Evolutionary conservation across 2,113 vertebrate species (phyloP), one percentile per base, ranked within the genome.

Genomic region (Hippocampus zosterae): DNA sequence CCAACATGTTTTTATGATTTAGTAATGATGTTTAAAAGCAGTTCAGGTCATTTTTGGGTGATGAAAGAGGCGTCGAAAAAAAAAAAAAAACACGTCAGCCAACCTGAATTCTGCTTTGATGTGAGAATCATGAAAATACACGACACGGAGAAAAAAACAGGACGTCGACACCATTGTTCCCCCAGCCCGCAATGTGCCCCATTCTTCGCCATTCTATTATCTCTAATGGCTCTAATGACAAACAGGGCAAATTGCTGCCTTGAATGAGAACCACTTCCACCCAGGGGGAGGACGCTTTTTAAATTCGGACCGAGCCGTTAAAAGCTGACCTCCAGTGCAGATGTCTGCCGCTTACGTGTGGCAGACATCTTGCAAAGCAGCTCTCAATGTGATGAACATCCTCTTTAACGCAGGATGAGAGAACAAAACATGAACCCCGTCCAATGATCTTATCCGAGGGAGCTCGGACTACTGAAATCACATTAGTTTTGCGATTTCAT

Each of bases 321-420:
- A 37, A 27, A 25, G 23, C 41, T 65, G 13, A 46, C 63, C 63
- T 65, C 46, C 23, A 65, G 23, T 27, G 42, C 8, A 25, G n/a
- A 65, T 65, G 37, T 8, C 5, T 40, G 6, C 27, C 18, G 19
- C 59, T 61, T 18, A 2, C 13, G 5, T 42, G 13, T 16, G 40
- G 40, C 21, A 25, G 62, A 23, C 40, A 64, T 23, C 62, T 64
- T 60, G 3, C 37, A n/a, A 11, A 64, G 12, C 3, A 25, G 12
- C 40, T 48, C 13, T 65, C 63, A 65, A 65, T 65, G 8, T 65
- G 63, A 65, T 46, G 63, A 64, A 23, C 41, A 64, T 25, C n/a
- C 23, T 21, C n/a, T 16, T 7, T 5, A 46, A 25, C 15, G 9
- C 16, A 21, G 19, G 21, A 42, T 23, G 8, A 15, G 37, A 16